Evolutionary conservation across 2,888 invertebrate genomes (phyloP).

Genomic region (Chloroclystis v-ata): DNA sequence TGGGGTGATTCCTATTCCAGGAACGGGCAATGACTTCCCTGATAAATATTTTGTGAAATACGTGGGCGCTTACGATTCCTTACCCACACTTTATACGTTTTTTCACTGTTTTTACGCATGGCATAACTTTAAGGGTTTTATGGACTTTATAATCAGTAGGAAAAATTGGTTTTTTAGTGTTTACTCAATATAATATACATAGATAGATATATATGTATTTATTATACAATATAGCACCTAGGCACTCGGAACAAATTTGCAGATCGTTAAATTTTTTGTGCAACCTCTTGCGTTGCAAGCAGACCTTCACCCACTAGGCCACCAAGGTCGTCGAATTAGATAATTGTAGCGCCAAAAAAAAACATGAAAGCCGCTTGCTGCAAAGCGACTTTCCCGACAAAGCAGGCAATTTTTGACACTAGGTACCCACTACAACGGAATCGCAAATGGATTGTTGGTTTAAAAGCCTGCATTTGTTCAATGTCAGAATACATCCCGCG

Average conservation of each 20-base stretch:
- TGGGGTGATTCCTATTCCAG: slow-evolving; percentile 29
- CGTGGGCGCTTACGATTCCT: neutral
- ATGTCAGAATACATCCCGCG: slow-evolving; percentile 48
- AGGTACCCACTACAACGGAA: neutral
- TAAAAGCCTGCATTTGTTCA: slow-evolving; percentile 6
- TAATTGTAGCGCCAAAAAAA: no score
- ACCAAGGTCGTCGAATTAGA: no score
- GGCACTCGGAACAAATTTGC: no score
- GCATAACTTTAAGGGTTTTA: neutral
- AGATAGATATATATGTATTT: no score
- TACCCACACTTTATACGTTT: neutral
- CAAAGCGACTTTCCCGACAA: no score
- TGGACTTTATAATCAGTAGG: neutral
- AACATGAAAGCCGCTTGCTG: no score
- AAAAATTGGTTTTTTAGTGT: no score
- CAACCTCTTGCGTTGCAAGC: no score
- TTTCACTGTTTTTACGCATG: neutral
- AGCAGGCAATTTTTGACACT: neutral
- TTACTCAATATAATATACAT: no score
- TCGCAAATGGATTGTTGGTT: neutral
- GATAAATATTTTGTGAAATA: slow-evolving; percentile 21
- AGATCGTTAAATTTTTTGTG: no score
- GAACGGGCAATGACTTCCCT: slow-evolving; percentile 16
- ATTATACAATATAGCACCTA: no score
- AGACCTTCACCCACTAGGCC: no score